phyloP scores from a whole-genome alignment of 2,797 vertebrate species.

The Pteronotus mesoamericanus region DNA sequence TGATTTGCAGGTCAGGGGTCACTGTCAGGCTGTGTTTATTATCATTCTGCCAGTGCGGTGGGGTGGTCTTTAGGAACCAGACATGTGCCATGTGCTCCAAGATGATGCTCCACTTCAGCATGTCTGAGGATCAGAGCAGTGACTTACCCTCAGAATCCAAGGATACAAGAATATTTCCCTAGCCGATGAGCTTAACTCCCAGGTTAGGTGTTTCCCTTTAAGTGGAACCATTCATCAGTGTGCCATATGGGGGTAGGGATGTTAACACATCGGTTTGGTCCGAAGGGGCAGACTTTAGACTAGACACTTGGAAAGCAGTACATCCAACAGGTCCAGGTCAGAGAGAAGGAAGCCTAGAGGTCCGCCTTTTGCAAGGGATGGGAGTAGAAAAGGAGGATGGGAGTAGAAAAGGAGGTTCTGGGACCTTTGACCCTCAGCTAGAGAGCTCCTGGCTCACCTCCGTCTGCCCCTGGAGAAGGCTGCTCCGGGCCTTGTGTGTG shows the following conservation, averaged over 20 bases:
- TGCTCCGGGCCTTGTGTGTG: rapidly evolving
- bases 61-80: background rate
- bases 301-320: background rate
- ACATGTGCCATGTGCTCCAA: rapidly evolving
- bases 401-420: background rate
- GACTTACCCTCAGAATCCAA: background rate
- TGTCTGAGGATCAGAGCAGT: background rate
- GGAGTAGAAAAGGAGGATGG: background rate
- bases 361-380: background rate
- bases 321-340: no score
- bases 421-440: background rate
- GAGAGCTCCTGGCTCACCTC: background rate
- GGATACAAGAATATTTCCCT: background rate
- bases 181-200: background rate
- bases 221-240: background rate
- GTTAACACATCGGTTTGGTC: background rate
- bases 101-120: rapidly evolving
- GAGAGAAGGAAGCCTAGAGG: background rate
- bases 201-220: background rate
- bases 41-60: background rate
- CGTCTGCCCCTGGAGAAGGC: background rate
- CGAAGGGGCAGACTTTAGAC: background rate
- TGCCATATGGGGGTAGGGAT: background rate
- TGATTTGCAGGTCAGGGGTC: rapidly evolving
- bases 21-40: background rate